A percentile compares a stretch with the other conserved stretches of the same genome.
These are phyloP conservation scores for Xestoiulus laeticollis DNA, from an alignment of 2,888 invertebrate species.

Conservation along the genomic window DNA sequence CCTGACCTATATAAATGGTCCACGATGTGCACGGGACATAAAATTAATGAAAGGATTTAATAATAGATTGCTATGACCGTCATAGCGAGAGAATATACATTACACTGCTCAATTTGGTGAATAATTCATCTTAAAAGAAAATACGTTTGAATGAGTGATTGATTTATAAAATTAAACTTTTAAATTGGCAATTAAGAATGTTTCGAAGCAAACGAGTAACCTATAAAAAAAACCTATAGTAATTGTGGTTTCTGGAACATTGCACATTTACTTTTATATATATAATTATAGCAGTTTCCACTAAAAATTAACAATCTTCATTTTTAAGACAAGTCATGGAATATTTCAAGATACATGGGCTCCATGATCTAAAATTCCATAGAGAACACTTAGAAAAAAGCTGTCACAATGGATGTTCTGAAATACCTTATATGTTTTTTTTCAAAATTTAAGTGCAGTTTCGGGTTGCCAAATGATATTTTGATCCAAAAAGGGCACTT, in stretches of 20 bases:
- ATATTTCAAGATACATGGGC: too few species aligned
- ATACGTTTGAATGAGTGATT: background rate
- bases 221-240: background rate
- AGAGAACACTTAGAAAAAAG: too few species aligned
- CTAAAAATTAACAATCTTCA: background rate
- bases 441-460: too few species aligned
- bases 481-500: too few species aligned
- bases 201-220: background rate
- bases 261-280: too few species aligned
- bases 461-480: too few species aligned
- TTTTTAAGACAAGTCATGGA: background rate
- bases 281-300: too few species aligned
- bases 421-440: too few species aligned
- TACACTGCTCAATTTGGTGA: background rate
- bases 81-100: background rate
- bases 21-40: background rate
- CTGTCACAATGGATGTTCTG: too few species aligned
- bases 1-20: background rate
- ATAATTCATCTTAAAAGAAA: background rate
- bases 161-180: constrained; percentile 24
- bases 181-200: background rate
- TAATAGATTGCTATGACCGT: constrained; percentile 14
- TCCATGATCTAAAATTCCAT: too few species aligned
- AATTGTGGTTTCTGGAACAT: background rate
- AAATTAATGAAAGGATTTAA: constrained; percentile 10